These are phyloP conservation scores for Lasioglossum lativentre DNA, from an alignment of 2,888 invertebrate genomes.

Conservation along the genomic window DNA sequence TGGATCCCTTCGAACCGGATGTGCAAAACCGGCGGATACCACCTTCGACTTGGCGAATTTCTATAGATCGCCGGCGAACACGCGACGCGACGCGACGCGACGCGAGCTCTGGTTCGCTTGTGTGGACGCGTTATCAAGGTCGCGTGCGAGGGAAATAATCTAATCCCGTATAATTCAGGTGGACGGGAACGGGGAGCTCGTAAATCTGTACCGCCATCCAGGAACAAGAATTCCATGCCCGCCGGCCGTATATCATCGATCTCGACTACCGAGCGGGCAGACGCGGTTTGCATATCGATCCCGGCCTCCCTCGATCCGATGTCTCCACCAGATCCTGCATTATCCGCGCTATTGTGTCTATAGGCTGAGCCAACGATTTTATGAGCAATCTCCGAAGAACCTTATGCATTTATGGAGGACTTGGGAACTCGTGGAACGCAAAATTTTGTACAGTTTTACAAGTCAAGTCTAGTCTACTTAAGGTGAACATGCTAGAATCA, in stretches of 20 bases:
- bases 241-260: conserved; percentile 35
- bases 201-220: conserved; percentile 35
- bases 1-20: conserved; percentile 18
- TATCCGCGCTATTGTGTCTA: neutral
- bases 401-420: too few relatives aligned
- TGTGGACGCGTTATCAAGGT: conserved; percentile 27
- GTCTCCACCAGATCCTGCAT: conserved; percentile 3
- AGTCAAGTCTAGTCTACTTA: too few relatives aligned
- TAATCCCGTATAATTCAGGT: conserved; percentile 32
- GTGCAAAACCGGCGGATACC: neutral
- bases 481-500: too few relatives aligned
- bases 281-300: conserved; percentile 4
- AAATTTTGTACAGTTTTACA: too few relatives aligned
- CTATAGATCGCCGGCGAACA: neutral
- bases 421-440: too few relatives aligned
- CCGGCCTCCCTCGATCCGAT: neutral
- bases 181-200: conserved; percentile 7
- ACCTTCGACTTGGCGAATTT: conserved; percentile 13
- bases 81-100: neutral
- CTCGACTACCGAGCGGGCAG: conserved; percentile 12
- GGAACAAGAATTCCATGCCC: conserved; percentile 34
- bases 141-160: conserved; percentile 21
- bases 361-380: neutral
- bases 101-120: neutral
- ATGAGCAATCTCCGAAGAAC: neutral